Evolutionary conservation across 1,140 invertebrate species (phyloP).

Genomic region (Drosophila pectinifera): DNA sequence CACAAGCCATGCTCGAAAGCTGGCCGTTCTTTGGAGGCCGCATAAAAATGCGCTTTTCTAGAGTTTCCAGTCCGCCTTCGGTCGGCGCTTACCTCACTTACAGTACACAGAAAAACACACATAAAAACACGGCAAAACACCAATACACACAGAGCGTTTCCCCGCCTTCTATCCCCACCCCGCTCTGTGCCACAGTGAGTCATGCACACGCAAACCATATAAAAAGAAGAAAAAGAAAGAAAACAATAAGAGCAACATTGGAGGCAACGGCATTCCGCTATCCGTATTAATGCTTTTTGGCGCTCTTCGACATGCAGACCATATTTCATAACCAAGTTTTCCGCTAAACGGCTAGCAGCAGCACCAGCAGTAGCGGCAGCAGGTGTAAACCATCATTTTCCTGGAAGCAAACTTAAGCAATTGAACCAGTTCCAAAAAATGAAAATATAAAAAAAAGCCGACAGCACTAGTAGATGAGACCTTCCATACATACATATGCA

Average conservation of each 20-base stretch:
- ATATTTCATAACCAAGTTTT: slow-evolving; percentile 35
- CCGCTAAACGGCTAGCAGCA: slow-evolving; percentile 4
- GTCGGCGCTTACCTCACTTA: slow-evolving; percentile 51
- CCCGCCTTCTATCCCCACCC: slow-evolving; percentile 48
- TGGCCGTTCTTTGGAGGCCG: slow-evolving; percentile 35
- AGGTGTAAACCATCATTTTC: slow-evolving; percentile 40
- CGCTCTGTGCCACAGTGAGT: slow-evolving; percentile 48
- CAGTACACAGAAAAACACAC: slow-evolving; percentile 27
- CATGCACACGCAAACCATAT: slow-evolving; percentile 72
- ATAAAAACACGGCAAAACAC: slow-evolving; percentile 14
- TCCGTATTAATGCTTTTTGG: slow-evolving; percentile 39
- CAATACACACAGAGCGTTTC: slow-evolving; percentile 32
- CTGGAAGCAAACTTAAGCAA: slow-evolving; percentile 39
- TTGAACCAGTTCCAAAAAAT: slow-evolving; percentile 48
- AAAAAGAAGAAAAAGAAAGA: slow-evolving; percentile 45
- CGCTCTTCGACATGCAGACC: slow-evolving; percentile 32
- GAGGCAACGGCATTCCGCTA: slow-evolving; percentile 47
- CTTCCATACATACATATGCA: slow-evolving; percentile 34
- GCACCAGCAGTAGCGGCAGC: background rate
- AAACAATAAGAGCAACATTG: slow-evolving; percentile 45
- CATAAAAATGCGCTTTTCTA: slow-evolving; percentile 47
- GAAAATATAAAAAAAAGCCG: background rate
- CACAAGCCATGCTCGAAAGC: slow-evolving; percentile 32
- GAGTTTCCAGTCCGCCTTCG: slow-evolving; percentile 53
- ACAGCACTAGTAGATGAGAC: slow-evolving; percentile 16